Conservation (phyloP, 2,888 invertebrate species). For the Spodoptera picta region DNA sequence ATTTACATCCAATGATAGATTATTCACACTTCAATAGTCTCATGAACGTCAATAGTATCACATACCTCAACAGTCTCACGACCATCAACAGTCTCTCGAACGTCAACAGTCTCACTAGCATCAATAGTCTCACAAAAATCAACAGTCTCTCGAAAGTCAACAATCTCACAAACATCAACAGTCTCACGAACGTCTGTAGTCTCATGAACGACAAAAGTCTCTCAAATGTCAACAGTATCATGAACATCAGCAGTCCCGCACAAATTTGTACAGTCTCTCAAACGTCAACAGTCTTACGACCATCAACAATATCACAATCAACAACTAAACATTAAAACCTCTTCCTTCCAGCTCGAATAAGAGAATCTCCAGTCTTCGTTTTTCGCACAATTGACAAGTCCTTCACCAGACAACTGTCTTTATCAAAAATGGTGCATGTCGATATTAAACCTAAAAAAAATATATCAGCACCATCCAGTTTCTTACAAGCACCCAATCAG, state of each 20-base stretch:
- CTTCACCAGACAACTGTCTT: conserved; percentile 27
- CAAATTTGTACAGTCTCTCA: too few relatives aligned
- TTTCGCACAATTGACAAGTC: conserved; percentile 33
- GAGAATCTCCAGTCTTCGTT: conserved; percentile 21
- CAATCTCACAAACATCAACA: background rate
- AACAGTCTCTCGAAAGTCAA: background rate
- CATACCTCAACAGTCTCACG: background rate
- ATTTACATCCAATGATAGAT: too few relatives aligned
- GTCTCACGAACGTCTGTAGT: too few relatives aligned
- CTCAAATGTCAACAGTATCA: too few relatives aligned
- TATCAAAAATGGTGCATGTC: conserved; percentile 46
- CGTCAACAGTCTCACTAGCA: background rate
- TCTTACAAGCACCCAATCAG: conserved; percentile 13
- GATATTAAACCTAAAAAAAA: conserved; percentile 48
- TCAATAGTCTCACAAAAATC: background rate
- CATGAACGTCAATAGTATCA: background rate
- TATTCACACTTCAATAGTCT: too few relatives aligned
- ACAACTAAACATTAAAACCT: background rate
- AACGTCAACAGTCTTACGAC: too few relatives aligned
- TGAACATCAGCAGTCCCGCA: background rate
- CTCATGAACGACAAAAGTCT: too few relatives aligned
- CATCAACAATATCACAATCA: background rate
- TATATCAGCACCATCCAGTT: conserved; percentile 3
- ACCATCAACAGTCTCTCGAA: background rate
- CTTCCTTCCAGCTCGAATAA: conserved; percentile 3